Evolutionary conservation across 2,113 vertebrate genomes (phyloP).

Genomic region (Mixornis gularis): DNA sequence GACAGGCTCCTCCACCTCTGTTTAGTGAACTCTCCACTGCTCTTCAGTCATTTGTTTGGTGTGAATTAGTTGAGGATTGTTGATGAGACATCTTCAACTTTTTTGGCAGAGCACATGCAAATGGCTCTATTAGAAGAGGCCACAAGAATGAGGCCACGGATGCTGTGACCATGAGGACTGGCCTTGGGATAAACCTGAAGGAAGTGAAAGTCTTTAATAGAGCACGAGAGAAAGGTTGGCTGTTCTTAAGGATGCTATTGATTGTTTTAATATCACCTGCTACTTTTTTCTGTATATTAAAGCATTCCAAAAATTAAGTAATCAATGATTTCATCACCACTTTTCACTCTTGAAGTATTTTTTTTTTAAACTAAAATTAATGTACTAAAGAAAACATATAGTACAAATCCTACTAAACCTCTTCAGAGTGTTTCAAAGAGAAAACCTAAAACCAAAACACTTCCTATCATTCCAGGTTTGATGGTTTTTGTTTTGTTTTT

Average conservation of each 20-base stretch:
- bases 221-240: conserved; percentile 94
- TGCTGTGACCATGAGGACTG: conserved; percentile 87
- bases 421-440: not conserved
- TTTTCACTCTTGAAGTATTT: not conserved
- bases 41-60: conserved; percentile 60
- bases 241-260: conserved; percentile 62
- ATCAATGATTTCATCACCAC: not conserved
- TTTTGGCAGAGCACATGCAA: conserved; percentile 90
- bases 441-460: not conserved
- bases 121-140: conserved; percentile 93
- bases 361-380: not conserved
- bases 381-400: not conserved
- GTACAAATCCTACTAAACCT: not conserved
- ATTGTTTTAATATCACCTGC: conserved; percentile 25
- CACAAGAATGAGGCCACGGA: conserved; percentile 90
- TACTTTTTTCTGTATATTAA: not conserved
- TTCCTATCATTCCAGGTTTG: not conserved
- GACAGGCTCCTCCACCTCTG: conserved; percentile 32
- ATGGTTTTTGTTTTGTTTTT: not conserved
- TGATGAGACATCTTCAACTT: conserved; percentile 66
- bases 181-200: conserved; percentile 95
- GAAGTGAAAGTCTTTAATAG: conserved; percentile 94
- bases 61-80: conserved; percentile 70
- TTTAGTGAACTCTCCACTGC: conserved; percentile 39
- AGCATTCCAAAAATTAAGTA: not conserved